Evolutionary conservation across 1,140 invertebrate species (phyloP).

Genomic region (Aporrectodea caliginosa): DNA sequence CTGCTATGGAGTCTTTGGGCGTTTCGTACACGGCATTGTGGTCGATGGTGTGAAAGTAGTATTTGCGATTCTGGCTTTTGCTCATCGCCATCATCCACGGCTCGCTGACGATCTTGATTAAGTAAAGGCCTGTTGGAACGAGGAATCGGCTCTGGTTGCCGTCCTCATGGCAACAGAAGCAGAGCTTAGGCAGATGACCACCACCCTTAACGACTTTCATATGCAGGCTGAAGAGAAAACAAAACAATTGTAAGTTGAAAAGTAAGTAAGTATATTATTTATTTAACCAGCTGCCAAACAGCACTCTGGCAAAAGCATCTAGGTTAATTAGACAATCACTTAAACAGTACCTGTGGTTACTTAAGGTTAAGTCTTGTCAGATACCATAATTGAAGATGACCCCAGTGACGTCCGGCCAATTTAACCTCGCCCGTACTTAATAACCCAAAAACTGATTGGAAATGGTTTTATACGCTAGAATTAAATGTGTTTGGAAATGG

Average conservation of each 20-base stretch:
- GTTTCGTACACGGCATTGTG: conserved; percentile 53
- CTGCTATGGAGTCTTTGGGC: conserved; percentile 52
- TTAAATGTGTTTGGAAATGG: no score
- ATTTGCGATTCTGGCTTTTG: conserved; percentile 52
- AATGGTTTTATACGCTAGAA: no score
- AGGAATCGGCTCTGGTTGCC: conserved; percentile 12
- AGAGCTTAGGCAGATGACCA: conserved; percentile 33
- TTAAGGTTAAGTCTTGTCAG: conserved; percentile 36
- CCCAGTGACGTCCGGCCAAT: no score
- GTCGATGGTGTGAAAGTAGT: conserved; percentile 59
- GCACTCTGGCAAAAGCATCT: no score
- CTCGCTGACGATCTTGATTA: conserved; percentile 37
- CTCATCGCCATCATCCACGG: conserved; percentile 61
- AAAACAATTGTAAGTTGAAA: neutral
- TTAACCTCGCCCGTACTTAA: no score
- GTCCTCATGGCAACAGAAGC: conserved; percentile 10
- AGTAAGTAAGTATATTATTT: no score
- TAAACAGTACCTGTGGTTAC: neutral
- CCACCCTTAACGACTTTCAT: conserved; percentile 30
- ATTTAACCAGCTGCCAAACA: no score
- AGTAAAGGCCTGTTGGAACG: conserved; percentile 17
- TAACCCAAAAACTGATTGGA: no score
- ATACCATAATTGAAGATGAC: conserved; percentile 39
- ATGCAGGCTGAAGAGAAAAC: neutral
- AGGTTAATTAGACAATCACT: no score